Base-by-base conservation (phyloP, 2,113 vertebrate genomes). In the Ageneiosus marmoratus region DNA sequence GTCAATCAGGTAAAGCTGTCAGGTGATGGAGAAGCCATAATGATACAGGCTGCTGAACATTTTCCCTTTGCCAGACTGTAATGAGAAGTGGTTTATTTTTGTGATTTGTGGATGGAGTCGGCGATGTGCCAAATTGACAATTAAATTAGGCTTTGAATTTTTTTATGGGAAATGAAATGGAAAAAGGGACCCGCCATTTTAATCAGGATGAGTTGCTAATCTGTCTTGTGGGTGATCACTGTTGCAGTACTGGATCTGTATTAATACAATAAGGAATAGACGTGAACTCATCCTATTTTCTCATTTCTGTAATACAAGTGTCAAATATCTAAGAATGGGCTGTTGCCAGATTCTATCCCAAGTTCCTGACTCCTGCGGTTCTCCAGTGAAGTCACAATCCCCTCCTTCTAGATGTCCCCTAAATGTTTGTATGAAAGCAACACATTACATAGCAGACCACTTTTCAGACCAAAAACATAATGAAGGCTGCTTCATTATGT, bases 41-140 rank as follows among this genome's bases (percentile, higher is more conserved):
- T 73, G 3, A 41, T 73, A n/a, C 15, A 44, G 55, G 1, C 76
- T 27, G 56, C 6, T 60, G 55, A 75, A 82, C 20, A 50, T 50
- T 48, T 60, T 37, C 20, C 56, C n/a, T 24, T 41, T 18, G 80
- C 41, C 48, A 67, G 78, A 32, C 63, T 80, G n/a, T 65, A 80
- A 67, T 80, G 55, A 69, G 29, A 60, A 50, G 20, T 20, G 20
- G 29, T 76, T 76, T 34, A 53, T 80, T 62, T 50, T 44, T 62
- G 55, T 82, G 80, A 75, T 75, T 70, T 75, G 80, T 75, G 56
- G 37, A 10, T 2, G 16, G 18, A 7, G 7, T 27, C 10, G 55
- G 53, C 41, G 3, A 29, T 16, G 41, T n/a, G 69, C 80, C 80
- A 62, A 82, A 60, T 48, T 74, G 80, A 82, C 80, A 60, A 75